Evolutionary conservation across 2,113 vertebrate genomes (phyloP).

Genomic region (Mesoclemmys tuberculata): DNA sequence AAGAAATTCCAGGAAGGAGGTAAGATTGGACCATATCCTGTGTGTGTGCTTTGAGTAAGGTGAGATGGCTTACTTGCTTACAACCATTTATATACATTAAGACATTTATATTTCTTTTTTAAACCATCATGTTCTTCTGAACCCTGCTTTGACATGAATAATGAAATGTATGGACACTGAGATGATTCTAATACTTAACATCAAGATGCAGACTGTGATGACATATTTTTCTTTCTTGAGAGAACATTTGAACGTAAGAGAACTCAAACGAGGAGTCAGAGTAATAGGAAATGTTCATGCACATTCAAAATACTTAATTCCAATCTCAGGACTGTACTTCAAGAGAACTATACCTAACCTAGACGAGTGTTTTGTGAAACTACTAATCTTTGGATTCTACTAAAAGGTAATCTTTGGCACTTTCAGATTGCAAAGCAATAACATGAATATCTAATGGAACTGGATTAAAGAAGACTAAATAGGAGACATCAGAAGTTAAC

Average conservation of each 20-base stretch:
- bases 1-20: neutral
- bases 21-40: neutral
- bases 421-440: neutral
- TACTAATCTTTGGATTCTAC: neutral
- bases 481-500: neutral
- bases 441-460: neutral
- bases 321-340: neutral
- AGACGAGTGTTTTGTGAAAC: neutral
- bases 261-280: neutral
- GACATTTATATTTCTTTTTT: neutral
- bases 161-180: neutral
- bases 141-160: neutral
- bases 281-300: neutral
- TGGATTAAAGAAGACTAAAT: neutral
- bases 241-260: neutral
- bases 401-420: neutral
- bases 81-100: neutral
- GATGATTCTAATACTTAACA: neutral
- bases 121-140: neutral
- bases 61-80: neutral
- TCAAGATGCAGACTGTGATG: neutral
- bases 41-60: neutral
- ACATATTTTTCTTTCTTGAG: neutral
- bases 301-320: neutral
- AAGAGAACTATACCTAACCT: neutral